A percentile compares a stretch with the other conserved stretches of the same genome.
These are phyloP conservation scores for Rotaria magnacalcarata DNA, from an alignment of 2,888 invertebrate genomes.

Conservation along the genomic window DNA sequence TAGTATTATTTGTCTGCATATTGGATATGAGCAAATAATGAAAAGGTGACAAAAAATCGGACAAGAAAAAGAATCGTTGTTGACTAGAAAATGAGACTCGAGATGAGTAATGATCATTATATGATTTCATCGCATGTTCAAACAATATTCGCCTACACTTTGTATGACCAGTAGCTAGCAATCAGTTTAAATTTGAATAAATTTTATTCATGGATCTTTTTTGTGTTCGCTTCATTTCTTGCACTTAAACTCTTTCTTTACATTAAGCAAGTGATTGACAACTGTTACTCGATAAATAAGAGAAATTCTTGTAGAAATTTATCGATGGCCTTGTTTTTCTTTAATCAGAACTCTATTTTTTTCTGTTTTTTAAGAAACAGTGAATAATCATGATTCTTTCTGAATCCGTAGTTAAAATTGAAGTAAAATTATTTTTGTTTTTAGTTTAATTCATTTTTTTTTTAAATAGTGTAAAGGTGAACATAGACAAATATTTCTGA, in stretches of 20 bases:
- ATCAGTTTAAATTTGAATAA: background rate
- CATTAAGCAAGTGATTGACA: background rate
- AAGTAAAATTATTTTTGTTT: background rate
- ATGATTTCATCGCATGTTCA: background rate
- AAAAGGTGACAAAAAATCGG: background rate
- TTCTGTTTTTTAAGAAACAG: too few species aligned
- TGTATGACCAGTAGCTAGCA: background rate
- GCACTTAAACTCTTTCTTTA: background rate
- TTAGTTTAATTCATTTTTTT: background rate
- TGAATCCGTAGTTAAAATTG: background rate
- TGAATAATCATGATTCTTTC: too few species aligned
- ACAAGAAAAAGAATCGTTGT: background rate
- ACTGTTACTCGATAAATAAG: too few species aligned
- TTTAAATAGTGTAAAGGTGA: background rate
- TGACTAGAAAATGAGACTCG: background rate
- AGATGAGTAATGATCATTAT: background rate
- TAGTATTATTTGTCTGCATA: slow-evolving; percentile 6
- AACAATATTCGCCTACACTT: background rate
- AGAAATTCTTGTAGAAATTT: too few species aligned
- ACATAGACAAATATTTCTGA: background rate
- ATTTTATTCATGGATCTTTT: background rate
- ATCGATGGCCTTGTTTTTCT: too few species aligned
- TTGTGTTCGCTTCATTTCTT: background rate
- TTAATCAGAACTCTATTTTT: too few species aligned
- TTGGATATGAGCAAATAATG: background rate